These are phyloP conservation scores for Aeoliscus strigatus DNA, from an alignment of 2,797 vertebrate species.

Conservation along the genomic window DNA sequence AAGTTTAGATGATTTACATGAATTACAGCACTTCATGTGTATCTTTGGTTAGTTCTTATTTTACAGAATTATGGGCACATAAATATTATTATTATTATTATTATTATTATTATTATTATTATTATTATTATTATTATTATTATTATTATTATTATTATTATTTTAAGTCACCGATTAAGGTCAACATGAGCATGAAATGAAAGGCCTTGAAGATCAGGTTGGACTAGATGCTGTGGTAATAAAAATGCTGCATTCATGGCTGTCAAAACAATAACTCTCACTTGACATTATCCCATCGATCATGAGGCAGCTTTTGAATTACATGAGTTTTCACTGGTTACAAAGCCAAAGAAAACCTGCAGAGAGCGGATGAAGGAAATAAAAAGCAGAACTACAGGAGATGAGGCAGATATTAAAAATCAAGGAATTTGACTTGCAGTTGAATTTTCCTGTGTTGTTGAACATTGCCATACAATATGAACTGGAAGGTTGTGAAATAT, in stretches of 20 bases:
- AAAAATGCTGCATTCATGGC: constrained; percentile 26
- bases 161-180: constrained; percentile 36
- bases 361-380: constrained; percentile 26
- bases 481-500: constrained; percentile 42
- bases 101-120: constrained; percentile 31
- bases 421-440: constrained; percentile 39
- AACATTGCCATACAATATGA: constrained; percentile 47
- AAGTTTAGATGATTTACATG: constrained; percentile 61
- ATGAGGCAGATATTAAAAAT: constrained; percentile 27
- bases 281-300: constrained; percentile 36
- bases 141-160: constrained; percentile 30
- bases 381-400: constrained; percentile 12
- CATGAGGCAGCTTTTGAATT: constrained; percentile 36
- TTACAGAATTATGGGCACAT: constrained; percentile 43
- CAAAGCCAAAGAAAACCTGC: constrained; percentile 57
- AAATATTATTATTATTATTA: constrained; percentile 31
- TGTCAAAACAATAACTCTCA: constrained; percentile 31
- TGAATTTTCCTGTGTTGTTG: constrained; percentile 53
- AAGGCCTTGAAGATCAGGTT: constrained; percentile 43
- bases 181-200: constrained; percentile 26
- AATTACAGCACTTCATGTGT: constrained; percentile 47
- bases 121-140: constrained; percentile 31
- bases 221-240: constrained; percentile 29
- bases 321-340: constrained; percentile 51
- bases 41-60: constrained; percentile 47